These are phyloP conservation scores for Sphecodes monilicornis DNA, from an alignment of 2,888 invertebrate genomes.

Conservation along the genomic window DNA sequence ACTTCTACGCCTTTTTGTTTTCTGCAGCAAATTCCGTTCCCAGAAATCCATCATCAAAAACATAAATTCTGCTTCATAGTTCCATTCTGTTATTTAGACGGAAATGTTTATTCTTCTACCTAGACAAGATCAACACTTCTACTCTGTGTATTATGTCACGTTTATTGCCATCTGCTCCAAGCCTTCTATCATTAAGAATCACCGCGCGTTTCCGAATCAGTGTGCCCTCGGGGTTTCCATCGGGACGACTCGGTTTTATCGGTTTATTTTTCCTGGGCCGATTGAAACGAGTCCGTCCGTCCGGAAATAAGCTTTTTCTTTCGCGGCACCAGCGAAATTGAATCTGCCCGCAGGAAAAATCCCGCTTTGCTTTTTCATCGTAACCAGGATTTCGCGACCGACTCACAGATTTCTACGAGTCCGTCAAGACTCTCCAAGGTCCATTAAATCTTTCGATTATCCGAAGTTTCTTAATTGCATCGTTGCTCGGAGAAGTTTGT, in stretches of 20 bases:
- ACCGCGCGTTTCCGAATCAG: background rate
- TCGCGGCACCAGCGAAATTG: background rate
- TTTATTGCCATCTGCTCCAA: background rate
- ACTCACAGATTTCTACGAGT: background rate
- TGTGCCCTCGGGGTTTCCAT: background rate
- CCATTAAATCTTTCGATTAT: background rate
- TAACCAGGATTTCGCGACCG: background rate
- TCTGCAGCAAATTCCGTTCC: too few relatives aligned
- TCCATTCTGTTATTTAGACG: background rate
- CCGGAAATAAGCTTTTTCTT: constrained; percentile 8
- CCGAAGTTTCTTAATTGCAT: background rate
- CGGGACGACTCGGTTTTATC: background rate
- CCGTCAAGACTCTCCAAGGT: background rate
- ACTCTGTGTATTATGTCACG: background rate
- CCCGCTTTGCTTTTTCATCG: background rate
- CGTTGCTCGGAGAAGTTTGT: background rate
- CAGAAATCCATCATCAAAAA: too few relatives aligned
- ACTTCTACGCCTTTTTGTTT: too few relatives aligned
- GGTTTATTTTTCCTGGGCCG: background rate
- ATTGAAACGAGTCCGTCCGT: background rate
- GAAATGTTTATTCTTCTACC: background rate
- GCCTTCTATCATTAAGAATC: background rate
- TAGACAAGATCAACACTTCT: too few relatives aligned
- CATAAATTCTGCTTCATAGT: too few relatives aligned
- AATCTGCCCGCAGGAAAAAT: background rate